phyloP scores from a whole-genome alignment of 2,797 vertebrate species.

The Fundulus diaphanus region DNA sequence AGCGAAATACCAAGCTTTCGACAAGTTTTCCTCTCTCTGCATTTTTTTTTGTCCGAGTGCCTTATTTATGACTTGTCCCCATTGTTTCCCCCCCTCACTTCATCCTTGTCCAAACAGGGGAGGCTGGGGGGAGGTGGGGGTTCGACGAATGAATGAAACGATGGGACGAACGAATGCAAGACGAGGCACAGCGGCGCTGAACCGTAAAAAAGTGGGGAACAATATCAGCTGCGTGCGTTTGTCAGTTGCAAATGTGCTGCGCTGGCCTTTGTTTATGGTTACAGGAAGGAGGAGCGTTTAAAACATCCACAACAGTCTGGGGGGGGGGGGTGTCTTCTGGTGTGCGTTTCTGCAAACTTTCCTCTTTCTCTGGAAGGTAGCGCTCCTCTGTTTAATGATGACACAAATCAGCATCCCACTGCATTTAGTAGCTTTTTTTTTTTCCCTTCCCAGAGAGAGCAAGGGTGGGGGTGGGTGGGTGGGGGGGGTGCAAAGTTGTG shows the following conservation, averaged over 20 bases:
- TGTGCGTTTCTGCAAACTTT: constrained; percentile 53
- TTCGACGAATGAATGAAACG: constrained; percentile 40
- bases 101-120: constrained; percentile 39
- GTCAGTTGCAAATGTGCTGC: constrained; percentile 84
- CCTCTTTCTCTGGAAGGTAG: constrained; percentile 41
- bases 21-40: constrained; percentile 48
- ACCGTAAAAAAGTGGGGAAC: constrained; percentile 86
- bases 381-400: constrained; percentile 46
- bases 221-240: constrained; percentile 87
- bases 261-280: constrained; percentile 82
- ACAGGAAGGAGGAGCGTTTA: constrained; percentile 66
- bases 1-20: constrained; percentile 42
- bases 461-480: constrained; percentile 86
- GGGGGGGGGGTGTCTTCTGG: constrained; percentile 33
- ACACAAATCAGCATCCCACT: constrained; percentile 69
- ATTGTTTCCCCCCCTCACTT: constrained; percentile 56
- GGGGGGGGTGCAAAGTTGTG: constrained; percentile 92
- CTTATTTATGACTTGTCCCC: constrained; percentile 63
- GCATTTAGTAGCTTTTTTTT: constrained; percentile 62
- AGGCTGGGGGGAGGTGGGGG: constrained; percentile 45
- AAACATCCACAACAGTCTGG: constrained; percentile 25
- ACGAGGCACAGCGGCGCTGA: constrained; percentile 71
- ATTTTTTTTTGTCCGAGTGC: constrained; percentile 8
- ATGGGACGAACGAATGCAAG: constrained; percentile 70
- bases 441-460: constrained; percentile 56